These are phyloP conservation scores for Cerastis rubricosa DNA, from an alignment of 2,888 invertebrate species.

Conservation along the genomic window DNA sequence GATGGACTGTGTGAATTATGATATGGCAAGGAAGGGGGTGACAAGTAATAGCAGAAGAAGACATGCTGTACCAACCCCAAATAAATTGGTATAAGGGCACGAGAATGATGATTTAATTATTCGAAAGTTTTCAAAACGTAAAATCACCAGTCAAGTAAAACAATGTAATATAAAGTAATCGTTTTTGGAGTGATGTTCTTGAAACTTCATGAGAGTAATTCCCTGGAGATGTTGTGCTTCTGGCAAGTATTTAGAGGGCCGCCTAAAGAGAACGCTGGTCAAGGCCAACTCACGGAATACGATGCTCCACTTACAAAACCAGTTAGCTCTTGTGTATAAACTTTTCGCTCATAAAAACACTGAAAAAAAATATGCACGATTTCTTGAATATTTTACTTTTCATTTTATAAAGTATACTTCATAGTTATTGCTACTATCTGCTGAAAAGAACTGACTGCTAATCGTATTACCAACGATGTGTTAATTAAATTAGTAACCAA, in stretches of 20 bases:
- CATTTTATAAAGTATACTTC: background rate
- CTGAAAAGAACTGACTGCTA: background rate
- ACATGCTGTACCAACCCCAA: background rate
- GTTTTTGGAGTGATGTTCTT: constrained; percentile 37
- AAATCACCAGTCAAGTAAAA: constrained; percentile 17
- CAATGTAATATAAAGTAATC: constrained; percentile 34
- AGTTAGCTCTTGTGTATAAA: constrained; percentile 53
- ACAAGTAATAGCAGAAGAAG: background rate
- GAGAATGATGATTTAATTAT: background rate
- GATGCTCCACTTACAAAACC: constrained; percentile 65
- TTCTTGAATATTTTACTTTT: background rate
- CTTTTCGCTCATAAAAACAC: constrained; percentile 38
- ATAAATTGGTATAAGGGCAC: background rate
- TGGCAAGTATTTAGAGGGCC: constrained; percentile 53
- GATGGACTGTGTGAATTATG: background rate
- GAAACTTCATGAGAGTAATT: constrained; percentile 50
- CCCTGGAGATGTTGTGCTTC: constrained; percentile 54
- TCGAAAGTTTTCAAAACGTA: background rate
- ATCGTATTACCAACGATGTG: background rate
- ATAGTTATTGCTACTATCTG: background rate
- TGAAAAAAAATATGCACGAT: constrained; percentile 15
- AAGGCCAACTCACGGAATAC: constrained; percentile 64
- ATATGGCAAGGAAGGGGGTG: background rate
- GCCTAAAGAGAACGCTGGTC: constrained; percentile 62
- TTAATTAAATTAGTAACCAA: background rate